A percentile compares a stretch with the other conserved stretches of the same genome.
Conservation (phyloP, 2,888 invertebrate genomes). For the Seladonia tumulorum region DNA sequence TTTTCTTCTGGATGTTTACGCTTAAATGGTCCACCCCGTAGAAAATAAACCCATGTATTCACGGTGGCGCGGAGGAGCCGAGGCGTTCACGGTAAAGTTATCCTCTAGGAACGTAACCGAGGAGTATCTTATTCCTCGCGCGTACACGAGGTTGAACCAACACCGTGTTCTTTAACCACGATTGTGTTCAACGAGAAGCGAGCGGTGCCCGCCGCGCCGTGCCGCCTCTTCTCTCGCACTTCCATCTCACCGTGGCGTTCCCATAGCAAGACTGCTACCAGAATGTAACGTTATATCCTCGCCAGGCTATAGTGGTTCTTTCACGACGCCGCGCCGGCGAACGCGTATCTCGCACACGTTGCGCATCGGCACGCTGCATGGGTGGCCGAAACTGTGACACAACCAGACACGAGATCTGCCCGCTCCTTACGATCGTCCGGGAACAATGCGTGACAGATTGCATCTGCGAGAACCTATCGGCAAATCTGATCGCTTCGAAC, state of each 20-base stretch:
- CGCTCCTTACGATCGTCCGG: neutral
- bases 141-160: slow-evolving; percentile 59
- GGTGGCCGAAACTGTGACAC: slow-evolving; percentile 72
- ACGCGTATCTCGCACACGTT: slow-evolving; percentile 67
- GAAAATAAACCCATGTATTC: slow-evolving; percentile 14
- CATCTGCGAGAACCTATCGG: neutral
- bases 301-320: slow-evolving; percentile 70
- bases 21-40: neutral
- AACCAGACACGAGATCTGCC: slow-evolving; percentile 28
- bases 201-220: slow-evolving; percentile 45
- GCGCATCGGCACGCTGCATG: slow-evolving; percentile 72
- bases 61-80: slow-evolving; percentile 42
- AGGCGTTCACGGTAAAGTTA: slow-evolving; percentile 52
- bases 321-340: slow-evolving; percentile 58
- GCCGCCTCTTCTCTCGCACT: slow-evolving; percentile 68
- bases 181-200: slow-evolving; percentile 68
- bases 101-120: slow-evolving; percentile 60
- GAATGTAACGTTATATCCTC: slow-evolving; percentile 78
- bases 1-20: neutral
- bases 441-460: neutral
- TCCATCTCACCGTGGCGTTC: slow-evolving; percentile 71
- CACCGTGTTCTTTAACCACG: slow-evolving; percentile 67
- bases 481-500: neutral
- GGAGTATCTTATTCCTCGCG: slow-evolving; percentile 71
- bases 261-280: slow-evolving; percentile 75